These are phyloP conservation scores for Lamprologus ornatipinnis DNA, from an alignment of 2,113 vertebrate genomes.

Conservation along the genomic window DNA sequence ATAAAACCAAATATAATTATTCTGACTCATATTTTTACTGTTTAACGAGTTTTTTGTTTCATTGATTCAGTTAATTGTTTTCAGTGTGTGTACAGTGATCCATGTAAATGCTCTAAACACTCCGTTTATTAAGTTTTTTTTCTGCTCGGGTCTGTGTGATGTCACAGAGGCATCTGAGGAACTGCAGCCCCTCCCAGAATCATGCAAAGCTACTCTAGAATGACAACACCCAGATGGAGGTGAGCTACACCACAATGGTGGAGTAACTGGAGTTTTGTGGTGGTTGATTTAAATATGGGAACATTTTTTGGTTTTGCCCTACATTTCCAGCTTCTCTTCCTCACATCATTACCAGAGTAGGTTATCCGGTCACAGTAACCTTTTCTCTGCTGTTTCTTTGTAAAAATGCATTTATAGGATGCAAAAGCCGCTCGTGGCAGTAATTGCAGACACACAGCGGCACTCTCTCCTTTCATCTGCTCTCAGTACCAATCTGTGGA, in stretches of 20 bases:
- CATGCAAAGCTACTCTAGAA: not conserved
- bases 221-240: not conserved
- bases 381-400: not conserved
- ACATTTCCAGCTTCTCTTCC: not conserved
- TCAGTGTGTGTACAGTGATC: not conserved
- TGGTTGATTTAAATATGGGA: not conserved
- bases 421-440: not conserved
- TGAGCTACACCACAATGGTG: not conserved
- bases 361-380: not conserved
- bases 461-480: slow-evolving; percentile 17
- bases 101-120: not conserved
- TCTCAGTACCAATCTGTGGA: not conserved
- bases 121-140: not conserved
- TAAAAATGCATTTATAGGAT: not conserved
- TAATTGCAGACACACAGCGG: not conserved
- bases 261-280: not conserved
- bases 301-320: too few relatives aligned
- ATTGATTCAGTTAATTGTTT: not conserved
- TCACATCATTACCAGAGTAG: not conserved
- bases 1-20: not conserved
- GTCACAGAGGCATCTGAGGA: not conserved
- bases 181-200: not conserved
- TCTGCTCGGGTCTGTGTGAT: not conserved
- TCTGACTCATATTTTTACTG: not conserved
- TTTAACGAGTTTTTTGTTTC: not conserved